Evolutionary conservation across 2,888 invertebrate genomes (phyloP).

Genomic region (Lasiommata megera): DNA sequence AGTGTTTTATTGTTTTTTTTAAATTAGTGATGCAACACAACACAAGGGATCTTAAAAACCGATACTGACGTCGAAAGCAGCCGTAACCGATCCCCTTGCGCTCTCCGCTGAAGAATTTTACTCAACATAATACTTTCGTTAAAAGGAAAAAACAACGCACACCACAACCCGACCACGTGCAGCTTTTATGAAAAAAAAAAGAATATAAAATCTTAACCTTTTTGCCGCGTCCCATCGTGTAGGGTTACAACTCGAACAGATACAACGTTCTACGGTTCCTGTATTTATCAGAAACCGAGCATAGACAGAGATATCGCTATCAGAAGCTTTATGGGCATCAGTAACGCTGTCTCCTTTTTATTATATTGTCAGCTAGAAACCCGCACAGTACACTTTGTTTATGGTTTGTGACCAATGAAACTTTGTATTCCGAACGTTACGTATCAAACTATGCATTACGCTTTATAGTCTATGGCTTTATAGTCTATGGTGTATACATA

Average conservation of each 20-base stretch:
- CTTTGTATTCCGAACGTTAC: slow-evolving; percentile 56
- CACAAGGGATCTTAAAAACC: slow-evolving; percentile 31
- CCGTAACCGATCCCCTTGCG: slow-evolving; percentile 55
- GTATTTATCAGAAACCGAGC: neutral
- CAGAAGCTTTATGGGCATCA: neutral
- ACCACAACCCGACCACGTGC: slow-evolving; percentile 79
- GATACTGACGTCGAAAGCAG: slow-evolving; percentile 40
- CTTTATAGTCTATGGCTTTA: slow-evolving; percentile 28
- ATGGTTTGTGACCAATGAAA: slow-evolving; percentile 47
- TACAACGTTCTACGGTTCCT: slow-evolving; percentile 5
- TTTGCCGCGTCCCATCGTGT: slow-evolving; percentile 65
- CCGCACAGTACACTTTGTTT: neutral
- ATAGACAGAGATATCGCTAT: slow-evolving; percentile 4
- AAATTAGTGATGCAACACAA: slow-evolving; percentile 31
- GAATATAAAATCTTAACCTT: slow-evolving; percentile 59
- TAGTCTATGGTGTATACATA: slow-evolving; percentile 33
- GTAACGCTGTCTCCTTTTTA: neutral
- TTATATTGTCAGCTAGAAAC: neutral
- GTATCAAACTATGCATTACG: slow-evolving; percentile 44
- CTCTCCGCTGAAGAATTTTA: slow-evolving; percentile 60
- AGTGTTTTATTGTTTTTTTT: slow-evolving; percentile 10
- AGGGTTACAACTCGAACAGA: slow-evolving; percentile 58
- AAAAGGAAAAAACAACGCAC: slow-evolving; percentile 59
- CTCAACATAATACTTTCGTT: slow-evolving; percentile 69
- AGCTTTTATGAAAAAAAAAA: slow-evolving; percentile 63